Evolutionary conservation across 2,888 invertebrate genomes (phyloP), one percentile per base, ranked within the genome.

Genomic region (Ormyrus pomaceus): DNA sequence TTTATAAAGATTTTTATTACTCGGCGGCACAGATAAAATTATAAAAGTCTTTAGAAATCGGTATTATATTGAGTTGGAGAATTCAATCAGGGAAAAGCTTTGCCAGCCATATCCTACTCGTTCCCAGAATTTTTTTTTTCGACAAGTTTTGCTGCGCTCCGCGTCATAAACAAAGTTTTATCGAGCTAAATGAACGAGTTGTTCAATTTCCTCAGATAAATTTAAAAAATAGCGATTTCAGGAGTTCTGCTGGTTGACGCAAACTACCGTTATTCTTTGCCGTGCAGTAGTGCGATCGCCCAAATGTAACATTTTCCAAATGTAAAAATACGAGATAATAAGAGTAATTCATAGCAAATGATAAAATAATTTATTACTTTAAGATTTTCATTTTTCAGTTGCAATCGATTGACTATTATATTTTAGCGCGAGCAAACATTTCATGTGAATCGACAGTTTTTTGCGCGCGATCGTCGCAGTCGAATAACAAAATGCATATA

Each of bases 121-220:
- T 55, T 61, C 45, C 58, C 10, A 11, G 6, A 55, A 45, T 48
- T 66, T 48, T 66, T 58, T 34, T 58, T 65, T 59, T 61, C 53
- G 2, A 65, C 62, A 71, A 78, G 48, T 72, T 56, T 34, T 34
- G 34, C 34, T 34, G 62, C 51, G 5, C 51, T 19, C 13, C 45
- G 46, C 13, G 58, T 66, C 10, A 55, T 46, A 13, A 55, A 51
- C 61, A 62, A 73, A 73, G 68, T 68, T 78, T 73, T 56, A 62
- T 61, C 4, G 51, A 64, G 62, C 50, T 71, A 48, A 65, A 70
- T 71, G 65, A 10, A 71, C 51, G 71, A 65, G 46, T 56, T 51
- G 48, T 69, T 71, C 55, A 75, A 79, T 79, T 62, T 75, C 48
- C 46, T 46, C 59, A 58, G 59, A 71, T 71, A 79, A 69, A 75